Conservation (phyloP, 2,113 vertebrate species). For the Paramisgurnus dabryanus region DNA sequence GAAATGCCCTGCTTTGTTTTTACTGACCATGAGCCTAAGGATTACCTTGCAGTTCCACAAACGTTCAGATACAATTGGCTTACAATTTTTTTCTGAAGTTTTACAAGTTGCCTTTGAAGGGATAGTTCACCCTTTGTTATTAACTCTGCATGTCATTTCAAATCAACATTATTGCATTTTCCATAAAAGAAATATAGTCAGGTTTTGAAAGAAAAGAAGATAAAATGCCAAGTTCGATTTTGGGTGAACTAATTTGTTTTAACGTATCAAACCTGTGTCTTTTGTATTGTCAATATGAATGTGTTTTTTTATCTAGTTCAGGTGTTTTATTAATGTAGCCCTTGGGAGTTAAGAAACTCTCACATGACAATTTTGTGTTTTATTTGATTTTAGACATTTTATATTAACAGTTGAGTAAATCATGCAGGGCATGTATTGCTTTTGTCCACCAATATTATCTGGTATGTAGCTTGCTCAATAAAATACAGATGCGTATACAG, state of each 20-base stretch:
- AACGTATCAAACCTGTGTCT: conserved; percentile 27
- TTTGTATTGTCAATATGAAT: conserved; percentile 48
- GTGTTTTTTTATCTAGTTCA: conserved; percentile 11
- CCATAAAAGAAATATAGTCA: too few relatives aligned
- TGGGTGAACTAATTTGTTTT: too few relatives aligned
- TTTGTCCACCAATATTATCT: conserved; percentile 46
- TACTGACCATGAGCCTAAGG: conserved; percentile 1
- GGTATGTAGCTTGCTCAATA: conserved; percentile 54
- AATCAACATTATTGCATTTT: too few relatives aligned
- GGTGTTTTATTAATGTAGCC: too few relatives aligned
- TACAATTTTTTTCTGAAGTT: conserved; percentile 6
- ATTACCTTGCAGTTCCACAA: background rate
- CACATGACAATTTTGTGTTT: conserved; percentile 11
- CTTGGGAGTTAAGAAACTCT: background rate
- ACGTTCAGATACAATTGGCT: background rate
- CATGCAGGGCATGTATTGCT: conserved; percentile 59
- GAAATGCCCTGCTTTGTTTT: conserved; percentile 29
- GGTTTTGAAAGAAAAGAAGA: too few relatives aligned
- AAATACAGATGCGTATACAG: conserved; percentile 28
- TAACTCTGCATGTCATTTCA: too few relatives aligned
- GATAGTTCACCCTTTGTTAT: too few relatives aligned
- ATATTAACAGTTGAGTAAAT: conserved; percentile 46
- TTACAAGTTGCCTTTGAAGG: background rate
- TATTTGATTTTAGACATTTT: conserved; percentile 36
- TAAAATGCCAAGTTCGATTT: too few relatives aligned